A percentile compares a stretch with the other conserved stretches of the same genome.
phyloP scores from a whole-genome alignment of 2,888 invertebrate genomes.

The Limnephilus rhombicus region DNA sequence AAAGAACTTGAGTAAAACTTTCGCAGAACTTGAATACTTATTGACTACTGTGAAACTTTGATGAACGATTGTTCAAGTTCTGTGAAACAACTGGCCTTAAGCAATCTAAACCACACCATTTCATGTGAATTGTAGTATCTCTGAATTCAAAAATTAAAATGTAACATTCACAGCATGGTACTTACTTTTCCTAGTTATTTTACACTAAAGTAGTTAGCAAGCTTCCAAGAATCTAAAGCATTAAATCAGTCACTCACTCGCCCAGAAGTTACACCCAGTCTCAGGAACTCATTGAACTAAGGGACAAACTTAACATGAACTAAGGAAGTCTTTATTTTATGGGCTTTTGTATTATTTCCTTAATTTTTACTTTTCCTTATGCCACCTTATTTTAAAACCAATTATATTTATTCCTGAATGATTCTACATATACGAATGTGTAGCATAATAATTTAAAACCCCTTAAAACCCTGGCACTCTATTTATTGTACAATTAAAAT shows the following conservation, averaged over 20 bases:
- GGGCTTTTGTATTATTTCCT: constrained; percentile 21
- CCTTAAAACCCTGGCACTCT: constrained; percentile 68
- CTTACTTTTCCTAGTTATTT: constrained; percentile 18
- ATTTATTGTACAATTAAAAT: constrained; percentile 59
- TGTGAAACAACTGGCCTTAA: not conserved
- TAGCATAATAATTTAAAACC: constrained; percentile 52
- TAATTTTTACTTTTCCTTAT: constrained; percentile 17
- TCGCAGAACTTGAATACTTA: too few relatives aligned
- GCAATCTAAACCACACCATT: not conserved
- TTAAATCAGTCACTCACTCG: not conserved
- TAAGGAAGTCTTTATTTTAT: not conserved
- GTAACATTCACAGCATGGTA: constrained; percentile 34
- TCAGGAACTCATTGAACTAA: not conserved
- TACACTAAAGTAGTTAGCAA: constrained; percentile 27
- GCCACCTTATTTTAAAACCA: constrained; percentile 29
- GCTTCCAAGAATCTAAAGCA: constrained; percentile 5
- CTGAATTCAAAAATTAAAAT: not conserved
- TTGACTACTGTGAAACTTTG: too few relatives aligned
- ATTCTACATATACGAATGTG: constrained; percentile 42
- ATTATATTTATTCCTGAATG: constrained; percentile 38
- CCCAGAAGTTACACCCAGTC: not conserved
- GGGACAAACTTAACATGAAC: not conserved
- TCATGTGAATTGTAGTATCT: not conserved
- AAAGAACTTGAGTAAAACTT: too few relatives aligned
- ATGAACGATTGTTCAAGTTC: too few relatives aligned